phyloP scores from a whole-genome alignment of 2,888 invertebrate genomes.

The Ditula angustiorana region DNA sequence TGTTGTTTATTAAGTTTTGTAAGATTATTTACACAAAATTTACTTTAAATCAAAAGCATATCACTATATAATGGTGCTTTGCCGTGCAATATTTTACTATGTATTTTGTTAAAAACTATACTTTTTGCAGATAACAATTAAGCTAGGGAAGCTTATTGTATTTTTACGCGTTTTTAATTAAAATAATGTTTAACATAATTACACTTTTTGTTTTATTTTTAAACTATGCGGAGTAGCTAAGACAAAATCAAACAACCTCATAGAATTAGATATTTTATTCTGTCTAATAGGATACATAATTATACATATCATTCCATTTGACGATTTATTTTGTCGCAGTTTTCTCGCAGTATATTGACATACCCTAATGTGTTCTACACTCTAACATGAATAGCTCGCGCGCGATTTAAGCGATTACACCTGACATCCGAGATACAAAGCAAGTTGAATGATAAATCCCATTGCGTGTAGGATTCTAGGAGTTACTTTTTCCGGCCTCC shows the following conservation, averaged over 20 bases:
- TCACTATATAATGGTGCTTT: constrained; percentile 27
- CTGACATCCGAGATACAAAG: no score
- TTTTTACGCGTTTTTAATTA: constrained; percentile 30
- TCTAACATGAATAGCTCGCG: background rate
- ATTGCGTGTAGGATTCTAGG: background rate
- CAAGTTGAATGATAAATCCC: no score
- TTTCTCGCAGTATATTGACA: background rate
- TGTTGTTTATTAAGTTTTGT: constrained; percentile 26
- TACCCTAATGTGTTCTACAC: background rate
- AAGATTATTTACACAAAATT: constrained; percentile 20
- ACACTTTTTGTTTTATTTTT: background rate
- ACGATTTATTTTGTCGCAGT: background rate
- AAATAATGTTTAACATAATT: background rate
- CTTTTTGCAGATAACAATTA: background rate
- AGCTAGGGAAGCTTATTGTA: constrained; percentile 15
- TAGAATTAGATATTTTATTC: background rate
- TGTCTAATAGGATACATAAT: constrained; percentile 1
- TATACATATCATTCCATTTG: background rate
- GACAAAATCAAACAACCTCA: background rate
- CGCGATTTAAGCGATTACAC: no score
- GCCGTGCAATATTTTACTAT: constrained; percentile 28
- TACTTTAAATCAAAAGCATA: constrained; percentile 25
- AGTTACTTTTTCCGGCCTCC: constrained; percentile 97
- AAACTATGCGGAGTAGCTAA: background rate
- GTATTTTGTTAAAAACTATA: constrained; percentile 10